These are phyloP conservation scores for Glaucidium brasilianum DNA, from an alignment of 2,113 vertebrate genomes.

Conservation along the genomic window DNA sequence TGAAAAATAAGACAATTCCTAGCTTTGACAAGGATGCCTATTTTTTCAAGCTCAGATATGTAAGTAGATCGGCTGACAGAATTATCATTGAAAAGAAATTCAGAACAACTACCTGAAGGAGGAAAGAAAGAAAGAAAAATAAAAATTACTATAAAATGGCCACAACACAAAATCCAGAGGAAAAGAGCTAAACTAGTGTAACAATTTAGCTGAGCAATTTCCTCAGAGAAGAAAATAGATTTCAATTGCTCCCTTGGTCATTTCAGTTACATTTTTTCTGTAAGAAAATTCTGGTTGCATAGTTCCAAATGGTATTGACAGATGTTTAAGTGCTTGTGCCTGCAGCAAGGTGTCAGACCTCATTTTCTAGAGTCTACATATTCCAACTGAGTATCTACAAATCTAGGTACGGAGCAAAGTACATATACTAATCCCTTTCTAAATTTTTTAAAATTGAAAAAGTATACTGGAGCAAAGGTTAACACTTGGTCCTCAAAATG, in stretches of 20 bases:
- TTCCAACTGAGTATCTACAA: not conserved
- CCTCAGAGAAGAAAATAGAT: not conserved
- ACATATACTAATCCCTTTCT: not conserved
- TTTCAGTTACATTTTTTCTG: not conserved
- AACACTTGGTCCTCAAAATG: not conserved
- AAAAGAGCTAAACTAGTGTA: not conserved
- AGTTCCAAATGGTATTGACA: not conserved
- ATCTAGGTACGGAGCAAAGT: not conserved
- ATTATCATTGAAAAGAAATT: conserved; percentile 78
- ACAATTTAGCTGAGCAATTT: not conserved
- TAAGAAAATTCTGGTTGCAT: not conserved
- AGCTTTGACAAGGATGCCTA: conserved; percentile 87
- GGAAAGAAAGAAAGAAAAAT: not conserved
- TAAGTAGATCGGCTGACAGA: conserved; percentile 78
- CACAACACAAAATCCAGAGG: not conserved
- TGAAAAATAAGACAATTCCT: conserved; percentile 93
- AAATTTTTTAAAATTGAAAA: too few relatives aligned
- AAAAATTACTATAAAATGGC: not conserved
- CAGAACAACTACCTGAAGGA: conserved; percentile 79
- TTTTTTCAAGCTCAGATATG: conserved; percentile 78
- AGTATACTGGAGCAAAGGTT: too few relatives aligned
- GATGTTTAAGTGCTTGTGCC: not conserved
- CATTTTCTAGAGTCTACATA: not conserved
- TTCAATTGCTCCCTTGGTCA: not conserved
- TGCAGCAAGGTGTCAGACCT: not conserved